Evolutionary conservation across 2,113 vertebrate species (phyloP).

Genomic region (Scomber scombrus): DNA sequence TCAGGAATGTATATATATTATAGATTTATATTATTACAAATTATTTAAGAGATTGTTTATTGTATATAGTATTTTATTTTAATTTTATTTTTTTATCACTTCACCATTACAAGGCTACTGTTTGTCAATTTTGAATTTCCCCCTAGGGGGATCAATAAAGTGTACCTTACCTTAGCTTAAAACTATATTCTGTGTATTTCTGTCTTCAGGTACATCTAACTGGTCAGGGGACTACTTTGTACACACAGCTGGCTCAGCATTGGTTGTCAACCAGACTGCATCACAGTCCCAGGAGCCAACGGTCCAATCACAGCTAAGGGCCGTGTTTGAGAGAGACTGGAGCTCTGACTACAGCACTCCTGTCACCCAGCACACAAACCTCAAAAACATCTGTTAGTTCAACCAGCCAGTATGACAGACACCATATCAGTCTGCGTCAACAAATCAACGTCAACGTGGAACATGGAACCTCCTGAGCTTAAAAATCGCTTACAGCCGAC

Average conservation of each 20-base stretch:
- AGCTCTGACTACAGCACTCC: slow-evolving; percentile 86
- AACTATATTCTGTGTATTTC: not conserved
- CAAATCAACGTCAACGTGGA: too few relatives aligned
- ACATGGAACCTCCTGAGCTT: too few relatives aligned
- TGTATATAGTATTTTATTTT: too few relatives aligned
- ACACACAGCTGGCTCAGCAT: slow-evolving; percentile 86
- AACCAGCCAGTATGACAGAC: not conserved
- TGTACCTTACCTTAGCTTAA: too few relatives aligned
- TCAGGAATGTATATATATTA: too few relatives aligned
- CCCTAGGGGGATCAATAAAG: too few relatives aligned
- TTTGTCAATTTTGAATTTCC: too few relatives aligned
- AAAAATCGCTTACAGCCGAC: too few relatives aligned
- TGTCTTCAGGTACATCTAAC: slow-evolving; percentile 90
- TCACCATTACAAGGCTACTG: too few relatives aligned
- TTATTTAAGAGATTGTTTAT: too few relatives aligned
- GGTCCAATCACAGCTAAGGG: slow-evolving; percentile 85
- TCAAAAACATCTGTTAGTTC: slow-evolving; percentile 50
- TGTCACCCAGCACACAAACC: slow-evolving; percentile 65
- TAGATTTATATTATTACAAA: too few relatives aligned
- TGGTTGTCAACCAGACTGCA: slow-evolving; percentile 87
- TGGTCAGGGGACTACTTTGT: slow-evolving; percentile 93
- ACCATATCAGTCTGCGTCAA: not conserved
- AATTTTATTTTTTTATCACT: too few relatives aligned
- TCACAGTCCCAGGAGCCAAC: slow-evolving; percentile 33
- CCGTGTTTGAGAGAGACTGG: slow-evolving; percentile 91